phyloP scores from a whole-genome alignment of 2,113 vertebrate species.

The Dipodomys merriami region DNA sequence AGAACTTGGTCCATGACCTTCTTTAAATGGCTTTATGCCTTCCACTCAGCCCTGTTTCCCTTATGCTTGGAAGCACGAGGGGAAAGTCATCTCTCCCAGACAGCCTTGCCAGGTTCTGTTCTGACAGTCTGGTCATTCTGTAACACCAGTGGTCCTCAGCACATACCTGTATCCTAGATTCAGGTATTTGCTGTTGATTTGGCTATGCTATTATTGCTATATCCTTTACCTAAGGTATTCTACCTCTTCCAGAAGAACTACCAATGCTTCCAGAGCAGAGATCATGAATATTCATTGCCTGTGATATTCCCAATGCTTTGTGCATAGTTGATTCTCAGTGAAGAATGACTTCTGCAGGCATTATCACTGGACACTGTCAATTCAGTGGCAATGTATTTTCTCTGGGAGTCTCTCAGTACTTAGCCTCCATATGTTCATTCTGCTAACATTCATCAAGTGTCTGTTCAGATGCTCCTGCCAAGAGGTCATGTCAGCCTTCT shows the following conservation, averaged over 20 bases:
- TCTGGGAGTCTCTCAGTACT: background rate
- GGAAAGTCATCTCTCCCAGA: background rate
- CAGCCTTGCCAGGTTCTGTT: background rate
- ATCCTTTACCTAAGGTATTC: background rate
- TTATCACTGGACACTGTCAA: background rate
- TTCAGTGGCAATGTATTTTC: background rate
- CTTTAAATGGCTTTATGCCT: background rate
- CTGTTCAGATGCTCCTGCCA: background rate
- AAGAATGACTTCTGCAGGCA: background rate
- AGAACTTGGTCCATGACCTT: background rate
- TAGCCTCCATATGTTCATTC: background rate
- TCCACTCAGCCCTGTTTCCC: background rate
- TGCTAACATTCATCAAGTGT: background rate
- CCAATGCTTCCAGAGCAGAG: constrained; percentile 40
- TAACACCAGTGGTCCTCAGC: too few species aligned
- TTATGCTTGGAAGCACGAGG: background rate
- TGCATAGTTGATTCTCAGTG: background rate
- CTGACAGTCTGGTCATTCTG: background rate
- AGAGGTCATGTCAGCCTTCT: background rate
- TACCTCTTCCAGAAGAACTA: background rate
- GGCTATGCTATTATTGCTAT: background rate
- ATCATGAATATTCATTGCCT: background rate
- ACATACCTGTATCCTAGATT: background rate
- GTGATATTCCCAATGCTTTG: constrained; percentile 22
- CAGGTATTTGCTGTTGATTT: background rate